phyloP scores from a whole-genome alignment of 2,113 vertebrate species.

The Origma solitaria region DNA sequence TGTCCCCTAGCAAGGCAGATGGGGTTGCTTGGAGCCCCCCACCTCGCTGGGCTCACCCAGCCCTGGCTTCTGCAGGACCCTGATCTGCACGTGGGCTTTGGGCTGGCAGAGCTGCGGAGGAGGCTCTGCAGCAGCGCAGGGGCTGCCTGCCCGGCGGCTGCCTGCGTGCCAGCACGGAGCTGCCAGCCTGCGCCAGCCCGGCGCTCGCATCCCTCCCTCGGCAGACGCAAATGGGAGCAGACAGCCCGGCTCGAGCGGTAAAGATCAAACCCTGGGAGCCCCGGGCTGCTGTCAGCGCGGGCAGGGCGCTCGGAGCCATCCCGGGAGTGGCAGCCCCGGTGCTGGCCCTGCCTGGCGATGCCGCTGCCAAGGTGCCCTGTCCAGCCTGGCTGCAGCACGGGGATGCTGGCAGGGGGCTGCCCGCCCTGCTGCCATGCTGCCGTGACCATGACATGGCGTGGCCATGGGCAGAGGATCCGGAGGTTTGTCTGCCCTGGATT shows the following conservation, averaged over 20 bases:
- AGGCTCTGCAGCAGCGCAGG: neutral
- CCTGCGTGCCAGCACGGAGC: neutral
- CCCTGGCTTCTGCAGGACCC: neutral
- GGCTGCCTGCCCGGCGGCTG: neutral
- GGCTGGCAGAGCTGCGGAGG: neutral
- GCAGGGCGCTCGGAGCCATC: neutral
- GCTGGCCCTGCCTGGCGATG: neutral
- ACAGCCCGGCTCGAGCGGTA: neutral
- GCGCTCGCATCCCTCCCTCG: neutral
- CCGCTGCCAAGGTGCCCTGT: neutral
- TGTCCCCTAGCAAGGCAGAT: neutral
- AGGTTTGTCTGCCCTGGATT: neutral
- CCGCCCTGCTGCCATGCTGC: rapidly evolving
- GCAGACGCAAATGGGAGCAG: slow-evolving; percentile 43
- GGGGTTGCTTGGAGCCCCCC: neutral
- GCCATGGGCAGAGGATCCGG: rapidly evolving
- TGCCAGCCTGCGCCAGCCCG: neutral
- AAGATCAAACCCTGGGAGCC: neutral
- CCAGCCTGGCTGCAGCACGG: rapidly evolving
- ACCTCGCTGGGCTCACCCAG: neutral
- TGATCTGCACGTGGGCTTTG: rapidly evolving
- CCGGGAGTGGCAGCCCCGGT: neutral
- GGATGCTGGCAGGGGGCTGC: neutral
- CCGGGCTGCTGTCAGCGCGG: neutral
- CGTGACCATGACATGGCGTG: rapidly evolving